These are phyloP conservation scores for Thereva unica DNA, from an alignment of 2,888 invertebrate genomes.

Conservation along the genomic window DNA sequence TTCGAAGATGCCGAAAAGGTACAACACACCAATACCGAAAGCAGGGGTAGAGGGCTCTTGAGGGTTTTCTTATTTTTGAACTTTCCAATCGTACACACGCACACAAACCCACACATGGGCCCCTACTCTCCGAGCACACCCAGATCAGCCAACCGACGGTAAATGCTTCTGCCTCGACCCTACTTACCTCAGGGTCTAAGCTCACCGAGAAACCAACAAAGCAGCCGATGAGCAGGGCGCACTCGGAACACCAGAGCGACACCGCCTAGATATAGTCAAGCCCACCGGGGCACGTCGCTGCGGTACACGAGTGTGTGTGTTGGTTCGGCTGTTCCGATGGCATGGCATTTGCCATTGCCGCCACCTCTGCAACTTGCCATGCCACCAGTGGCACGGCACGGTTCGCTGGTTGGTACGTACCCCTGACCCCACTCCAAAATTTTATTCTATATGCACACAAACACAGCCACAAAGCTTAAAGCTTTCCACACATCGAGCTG, in stretches of 20 bases:
- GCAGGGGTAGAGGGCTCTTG: constrained; percentile 15
- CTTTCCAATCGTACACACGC: constrained; percentile 15
- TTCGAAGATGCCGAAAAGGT: neutral
- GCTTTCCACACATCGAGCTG: constrained; percentile 12
- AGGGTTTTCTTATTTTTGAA: constrained; percentile 34
- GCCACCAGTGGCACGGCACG: constrained; percentile 35
- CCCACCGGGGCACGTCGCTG: no score
- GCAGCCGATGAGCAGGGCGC: neutral
- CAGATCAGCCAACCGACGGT: constrained; percentile 29
- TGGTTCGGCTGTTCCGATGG: constrained; percentile 21
- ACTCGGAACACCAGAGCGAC: neutral
- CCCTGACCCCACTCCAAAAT: constrained; percentile 34
- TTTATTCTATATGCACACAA: constrained; percentile 24
- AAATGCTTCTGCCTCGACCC: constrained; percentile 12
- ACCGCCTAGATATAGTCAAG: no score
- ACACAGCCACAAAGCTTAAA: neutral
- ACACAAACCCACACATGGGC: constrained; percentile 3
- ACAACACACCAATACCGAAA: constrained; percentile 6
- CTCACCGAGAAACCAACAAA: neutral
- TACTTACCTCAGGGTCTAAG: neutral
- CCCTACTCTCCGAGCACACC: constrained; percentile 6
- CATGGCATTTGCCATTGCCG: constrained; percentile 40
- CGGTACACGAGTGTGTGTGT: neutral
- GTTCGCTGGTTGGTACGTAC: constrained; percentile 38
- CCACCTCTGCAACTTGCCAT: constrained; percentile 38